Base-by-base conservation (phyloP, 2,888 invertebrate species). In the Tenthredo notha region DNA sequence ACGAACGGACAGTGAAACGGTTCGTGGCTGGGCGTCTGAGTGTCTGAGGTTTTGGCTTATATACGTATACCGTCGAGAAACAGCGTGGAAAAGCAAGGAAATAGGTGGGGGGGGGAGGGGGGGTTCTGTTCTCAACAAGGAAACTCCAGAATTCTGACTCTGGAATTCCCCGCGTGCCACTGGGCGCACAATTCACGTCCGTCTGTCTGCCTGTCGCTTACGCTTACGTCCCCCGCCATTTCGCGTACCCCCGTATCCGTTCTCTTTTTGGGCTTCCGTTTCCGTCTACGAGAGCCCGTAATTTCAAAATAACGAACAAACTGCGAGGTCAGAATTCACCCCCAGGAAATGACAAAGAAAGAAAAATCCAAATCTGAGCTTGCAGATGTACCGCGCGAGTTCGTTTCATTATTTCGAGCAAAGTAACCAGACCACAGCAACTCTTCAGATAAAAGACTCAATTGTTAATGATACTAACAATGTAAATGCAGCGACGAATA, bases 91-190 rank as follows among this genome's bases (percentile, higher is more conserved):
- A 21, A 61, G 58, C 33, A 40, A 78, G 43, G 33, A 47, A 33
- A 83, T 29, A 67, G 65, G 21, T 21, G 33, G 78, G 40, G 0
- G 65, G 21, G 37, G 33, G 78, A n/a, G 65, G 21, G 37, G 33
- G 78, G 40, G 0, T 9, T 58, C 61, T 40, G 58, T 33, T 58
- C 50, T 15, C 21, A 47, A 58, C 40, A n/a, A 80, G 61, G 58
- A 61, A 61, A 80, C 78, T 67, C 40, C 61, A 58, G 80, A 21
- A 25, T 61, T 29, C 83, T 50, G 67, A 50, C 83, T 80, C 80
- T 33, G 67, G 33, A 83, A 83, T 83, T 83, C 83, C 47, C 83
- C 29, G 67, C 83, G 83, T 83, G 83, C 83, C 83, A 50, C 83
- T 18, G 50, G 47, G 67, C 67, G 50, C 33, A 70, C 83, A 83